These are phyloP conservation scores for Scytalopus superciliaris DNA, from an alignment of 2,113 vertebrate species.

Conservation along the genomic window DNA sequence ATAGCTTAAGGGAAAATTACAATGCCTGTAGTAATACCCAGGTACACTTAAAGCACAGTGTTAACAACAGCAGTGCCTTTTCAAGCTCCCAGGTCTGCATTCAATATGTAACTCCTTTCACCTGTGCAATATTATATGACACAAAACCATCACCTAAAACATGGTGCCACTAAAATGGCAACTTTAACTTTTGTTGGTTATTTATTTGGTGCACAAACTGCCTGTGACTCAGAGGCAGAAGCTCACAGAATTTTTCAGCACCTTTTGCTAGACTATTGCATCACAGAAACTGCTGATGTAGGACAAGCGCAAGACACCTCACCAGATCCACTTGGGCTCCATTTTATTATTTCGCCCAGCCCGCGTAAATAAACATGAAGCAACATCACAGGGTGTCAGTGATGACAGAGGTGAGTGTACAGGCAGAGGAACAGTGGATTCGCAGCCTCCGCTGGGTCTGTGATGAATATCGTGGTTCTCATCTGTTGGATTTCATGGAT, in stretches of 20 bases:
- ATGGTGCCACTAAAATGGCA: background rate
- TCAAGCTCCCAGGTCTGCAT: background rate
- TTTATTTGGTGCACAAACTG: background rate
- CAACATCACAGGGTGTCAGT: background rate
- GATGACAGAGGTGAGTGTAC: rapidly evolving
- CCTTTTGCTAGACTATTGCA: rapidly evolving
- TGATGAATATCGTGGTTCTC: background rate
- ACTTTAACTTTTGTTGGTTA: background rate
- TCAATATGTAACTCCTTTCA: background rate
- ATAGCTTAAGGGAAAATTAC: background rate
- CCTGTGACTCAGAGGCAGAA: background rate
- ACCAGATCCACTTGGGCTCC: background rate
- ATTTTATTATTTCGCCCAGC: too few relatives aligned
- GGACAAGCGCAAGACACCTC: background rate
- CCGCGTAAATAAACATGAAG: background rate
- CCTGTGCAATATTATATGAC: rapidly evolving
- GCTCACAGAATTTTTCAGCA: background rate
- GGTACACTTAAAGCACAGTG: background rate
- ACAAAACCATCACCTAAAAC: background rate
- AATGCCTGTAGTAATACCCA: background rate
- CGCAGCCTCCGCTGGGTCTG: background rate
- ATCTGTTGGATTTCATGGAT: background rate
- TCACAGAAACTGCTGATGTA: background rate
- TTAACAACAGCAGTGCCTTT: background rate
- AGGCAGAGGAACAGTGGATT: rapidly evolving